These are phyloP conservation scores for Mamestra configurata DNA, from an alignment of 1,140 invertebrate genomes.

Conservation along the genomic window DNA sequence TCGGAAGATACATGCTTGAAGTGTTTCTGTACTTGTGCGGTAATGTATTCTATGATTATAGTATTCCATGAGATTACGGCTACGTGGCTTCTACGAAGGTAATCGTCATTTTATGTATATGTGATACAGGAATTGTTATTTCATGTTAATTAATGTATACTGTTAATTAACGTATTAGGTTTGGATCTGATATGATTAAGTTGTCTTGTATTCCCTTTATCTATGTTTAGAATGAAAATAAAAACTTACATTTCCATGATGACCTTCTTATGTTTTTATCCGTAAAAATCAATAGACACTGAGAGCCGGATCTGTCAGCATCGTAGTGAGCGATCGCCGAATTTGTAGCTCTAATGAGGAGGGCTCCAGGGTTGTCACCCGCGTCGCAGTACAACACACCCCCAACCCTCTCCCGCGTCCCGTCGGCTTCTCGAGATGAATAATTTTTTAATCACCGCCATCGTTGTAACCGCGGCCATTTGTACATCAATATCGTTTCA, in stretches of 20 bases:
- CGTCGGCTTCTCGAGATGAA: slow-evolving; percentile 33
- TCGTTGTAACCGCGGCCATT: not conserved
- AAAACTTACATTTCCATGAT: no score
- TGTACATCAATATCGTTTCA: slow-evolving; percentile 11
- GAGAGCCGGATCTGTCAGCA: not conserved
- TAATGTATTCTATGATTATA: slow-evolving; percentile 1
- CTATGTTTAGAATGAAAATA: no score
- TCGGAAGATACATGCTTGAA: slow-evolving; percentile 11
- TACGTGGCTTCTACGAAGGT: not conserved
- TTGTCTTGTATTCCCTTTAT: no score
- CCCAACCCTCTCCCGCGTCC: no score
- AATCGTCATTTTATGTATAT: not conserved
- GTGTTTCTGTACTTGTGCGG: not conserved
- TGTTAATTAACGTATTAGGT: no score
- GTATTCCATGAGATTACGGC: not conserved
- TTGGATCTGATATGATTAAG: no score
- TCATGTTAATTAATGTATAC: not conserved
- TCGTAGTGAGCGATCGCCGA: slow-evolving; percentile 48
- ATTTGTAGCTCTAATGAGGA: slow-evolving; percentile 55
- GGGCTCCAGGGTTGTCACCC: slow-evolving; percentile 46
- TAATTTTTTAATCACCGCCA: slow-evolving; percentile 47
- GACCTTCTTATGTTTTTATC: no score
- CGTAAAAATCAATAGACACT: no score
- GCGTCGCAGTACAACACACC: not conserved
- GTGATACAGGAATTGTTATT: not conserved